phyloP scores from a whole-genome alignment of 1,140 invertebrate species.

The Himalopsyche phryganea region DNA sequence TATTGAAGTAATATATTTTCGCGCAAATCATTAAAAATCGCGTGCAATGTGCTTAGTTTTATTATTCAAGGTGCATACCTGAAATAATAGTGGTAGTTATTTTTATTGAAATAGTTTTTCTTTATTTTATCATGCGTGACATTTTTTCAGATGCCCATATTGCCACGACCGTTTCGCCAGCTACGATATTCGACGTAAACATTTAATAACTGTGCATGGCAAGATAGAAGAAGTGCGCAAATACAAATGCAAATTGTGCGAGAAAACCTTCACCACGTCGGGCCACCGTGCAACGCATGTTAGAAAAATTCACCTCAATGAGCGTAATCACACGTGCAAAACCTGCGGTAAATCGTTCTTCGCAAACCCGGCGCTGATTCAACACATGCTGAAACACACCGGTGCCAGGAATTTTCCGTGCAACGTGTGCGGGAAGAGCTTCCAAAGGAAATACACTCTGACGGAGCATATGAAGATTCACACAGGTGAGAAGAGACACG shows the following conservation, averaged over 20 bases:
- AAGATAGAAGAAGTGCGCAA: constrained; percentile 47
- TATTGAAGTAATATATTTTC: too few species aligned
- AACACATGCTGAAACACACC: constrained; percentile 59
- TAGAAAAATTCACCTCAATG: constrained; percentile 44
- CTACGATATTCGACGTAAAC: constrained; percentile 44
- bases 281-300: constrained; percentile 47
- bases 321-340: constrained; percentile 46
- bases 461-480: constrained; percentile 66
- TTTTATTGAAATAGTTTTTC: too few species aligned
- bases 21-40: too few species aligned
- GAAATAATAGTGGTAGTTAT: too few species aligned
- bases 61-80: too few species aligned
- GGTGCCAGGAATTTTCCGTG: constrained; percentile 72
- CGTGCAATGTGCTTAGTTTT: too few species aligned
- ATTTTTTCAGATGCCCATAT: constrained; percentile 38
- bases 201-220: constrained; percentile 46
- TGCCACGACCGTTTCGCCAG: constrained; percentile 48
- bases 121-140: constrained; percentile 24
- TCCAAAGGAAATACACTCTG: constrained; percentile 52
- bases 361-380: constrained; percentile 46
- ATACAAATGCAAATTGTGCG: constrained; percentile 43
- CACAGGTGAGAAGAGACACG: constrained; percentile 68
- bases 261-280: constrained; percentile 43
- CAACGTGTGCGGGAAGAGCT: constrained; percentile 63
- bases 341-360: constrained; percentile 49